Evolutionary conservation across 2,113 vertebrate species (phyloP), one percentile per base, ranked within the genome.

Genomic region (Prolemur simus): DNA sequence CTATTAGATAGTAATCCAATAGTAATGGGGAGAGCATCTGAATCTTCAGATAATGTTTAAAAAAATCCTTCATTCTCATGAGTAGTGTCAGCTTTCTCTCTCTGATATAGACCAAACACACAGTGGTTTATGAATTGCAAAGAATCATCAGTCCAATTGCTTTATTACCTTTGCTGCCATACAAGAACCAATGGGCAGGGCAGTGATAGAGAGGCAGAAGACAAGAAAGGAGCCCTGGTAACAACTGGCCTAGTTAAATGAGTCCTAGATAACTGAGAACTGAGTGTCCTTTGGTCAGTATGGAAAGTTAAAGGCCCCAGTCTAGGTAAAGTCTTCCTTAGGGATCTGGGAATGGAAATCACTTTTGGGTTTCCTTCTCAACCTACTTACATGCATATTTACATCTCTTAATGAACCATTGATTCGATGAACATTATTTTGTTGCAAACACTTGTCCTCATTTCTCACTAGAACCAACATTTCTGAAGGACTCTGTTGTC

Each of bases 401-500:
- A 91, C 39, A 83, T 96, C 54, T 88, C 92, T n/a, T 71, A 78
- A 88, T 91, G 94, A 97, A 94, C 94, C 97, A 96, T 91, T 97
- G 96, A 96, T 77, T 97, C 84, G 68, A 91, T 97, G 97, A 96
- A 94, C 89, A 78, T 63, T 93, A 89, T 97, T 98, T 98, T 95
- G 87, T 97, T 98, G 87, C 90, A 97, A 8, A 95, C 85, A 64
- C 71, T 97, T 95, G 87, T 91, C 68, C 83, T 87, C 37, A 77
- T 96, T 96, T 97, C 80, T 85, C 73, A 93, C 94, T 97, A 81
- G 21, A 95, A 90, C 90, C 83, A 97, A 39, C 39, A 78, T 77
- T 96, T 97, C 93, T 52, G 77, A 97, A 87, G 87, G 89, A 73
- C 88, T 96, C 37, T 96, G 96, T 98, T 98, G 96, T 98, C 94